These are phyloP conservation scores for Aphis gossypii DNA, from an alignment of 1,140 invertebrate species.

Conservation along the genomic window DNA sequence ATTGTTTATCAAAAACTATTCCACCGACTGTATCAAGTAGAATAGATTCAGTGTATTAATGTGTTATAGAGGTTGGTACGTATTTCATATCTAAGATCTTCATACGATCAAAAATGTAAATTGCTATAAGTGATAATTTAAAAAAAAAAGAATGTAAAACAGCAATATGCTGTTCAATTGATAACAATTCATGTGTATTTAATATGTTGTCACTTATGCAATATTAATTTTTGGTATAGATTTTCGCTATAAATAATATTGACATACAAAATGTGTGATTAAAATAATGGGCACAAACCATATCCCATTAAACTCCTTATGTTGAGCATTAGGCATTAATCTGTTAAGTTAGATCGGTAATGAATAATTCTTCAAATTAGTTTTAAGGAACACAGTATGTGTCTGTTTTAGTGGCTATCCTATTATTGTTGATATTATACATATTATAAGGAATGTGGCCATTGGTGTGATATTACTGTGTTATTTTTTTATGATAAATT, in stretches of 20 bases:
- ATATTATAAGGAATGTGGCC: conserved; percentile 37
- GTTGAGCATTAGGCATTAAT: conserved; percentile 9
- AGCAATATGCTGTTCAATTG: not conserved
- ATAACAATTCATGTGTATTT: not conserved
- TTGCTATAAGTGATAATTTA: conserved; percentile 21
- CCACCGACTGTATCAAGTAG: conserved; percentile 22
- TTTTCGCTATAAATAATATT: not conserved
- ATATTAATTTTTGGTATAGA: conserved; percentile 19
- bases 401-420: conserved; percentile 44
- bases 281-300: not conserved
- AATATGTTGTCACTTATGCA: not conserved
- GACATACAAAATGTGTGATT: not conserved
- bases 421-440: conserved; percentile 32
- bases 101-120: not conserved
- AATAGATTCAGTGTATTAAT: not conserved
- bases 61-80: conserved; percentile 39
- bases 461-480: conserved; percentile 55
- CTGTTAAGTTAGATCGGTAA: not conserved
- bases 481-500: conserved; percentile 56
- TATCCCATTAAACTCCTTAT: not conserved
- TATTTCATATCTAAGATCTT: conserved; percentile 24
- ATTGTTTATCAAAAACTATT: conserved; percentile 16
- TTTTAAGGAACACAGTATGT: conserved; percentile 48
- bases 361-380: not conserved
- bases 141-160: conserved; percentile 27